These are phyloP conservation scores for Euzophera pinguis DNA, from an alignment of 2,888 invertebrate genomes.

Conservation along the genomic window DNA sequence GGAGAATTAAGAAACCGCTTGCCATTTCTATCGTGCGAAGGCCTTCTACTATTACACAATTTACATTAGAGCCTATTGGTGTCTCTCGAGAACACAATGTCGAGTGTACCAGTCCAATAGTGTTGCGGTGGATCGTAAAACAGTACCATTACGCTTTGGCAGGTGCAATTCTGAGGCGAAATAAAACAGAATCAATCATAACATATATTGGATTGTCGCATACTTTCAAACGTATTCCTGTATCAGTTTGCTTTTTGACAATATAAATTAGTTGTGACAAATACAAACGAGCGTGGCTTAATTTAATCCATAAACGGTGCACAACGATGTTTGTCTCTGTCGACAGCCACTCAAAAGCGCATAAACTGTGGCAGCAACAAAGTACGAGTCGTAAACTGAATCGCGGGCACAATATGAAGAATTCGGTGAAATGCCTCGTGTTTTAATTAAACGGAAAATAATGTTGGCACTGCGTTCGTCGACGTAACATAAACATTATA, in stretches of 20 bases:
- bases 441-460: conserved; percentile 66
- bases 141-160: neutral
- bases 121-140: conserved; percentile 12
- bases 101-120: conserved; percentile 26
- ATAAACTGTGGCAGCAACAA: conserved; percentile 40
- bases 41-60: conserved; percentile 71
- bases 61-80: conserved; percentile 26
- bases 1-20: conserved; percentile 60
- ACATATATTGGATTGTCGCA: no score
- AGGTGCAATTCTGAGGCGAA: no score
- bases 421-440: conserved; percentile 60
- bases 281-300: conserved; percentile 22
- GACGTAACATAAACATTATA: conserved; percentile 56
- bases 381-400: conserved; percentile 48
- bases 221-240: neutral
- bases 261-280: conserved; percentile 20
- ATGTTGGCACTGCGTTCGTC: conserved; percentile 56
- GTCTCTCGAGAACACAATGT: conserved; percentile 35
- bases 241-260: conserved; percentile 12
- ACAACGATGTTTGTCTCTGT: conserved; percentile 19
- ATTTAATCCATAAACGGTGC: conserved; percentile 22
- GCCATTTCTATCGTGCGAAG: conserved; percentile 69
- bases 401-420: conserved; percentile 49
- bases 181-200: no score
- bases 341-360: conserved; percentile 24